Percentiles rank a stretch among this genome's conserved stretches.
Conservation (phyloP, 2,113 vertebrate genomes). For the Oriolus oriolus region DNA sequence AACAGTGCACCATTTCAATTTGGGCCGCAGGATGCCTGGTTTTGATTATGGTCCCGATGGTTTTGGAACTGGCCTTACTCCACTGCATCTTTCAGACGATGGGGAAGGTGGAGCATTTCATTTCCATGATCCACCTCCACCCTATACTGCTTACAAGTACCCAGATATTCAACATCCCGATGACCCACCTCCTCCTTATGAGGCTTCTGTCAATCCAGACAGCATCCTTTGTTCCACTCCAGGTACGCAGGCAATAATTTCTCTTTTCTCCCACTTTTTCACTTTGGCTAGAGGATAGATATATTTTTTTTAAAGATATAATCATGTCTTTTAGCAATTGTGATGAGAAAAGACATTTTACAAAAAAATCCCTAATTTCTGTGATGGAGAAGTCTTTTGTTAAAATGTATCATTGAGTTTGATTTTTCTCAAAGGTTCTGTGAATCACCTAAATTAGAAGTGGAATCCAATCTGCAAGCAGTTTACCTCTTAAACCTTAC, state of each 20-base stretch:
- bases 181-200: slow-evolving; percentile 94
- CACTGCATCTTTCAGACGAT: slow-evolving; percentile 94
- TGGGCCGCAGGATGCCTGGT: slow-evolving; percentile 92
- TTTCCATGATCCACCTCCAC: slow-evolving; percentile 94
- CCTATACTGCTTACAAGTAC: slow-evolving; percentile 96
- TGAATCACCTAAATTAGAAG: background rate
- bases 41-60: slow-evolving; percentile 93
- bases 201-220: slow-evolving; percentile 93
- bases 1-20: slow-evolving; percentile 95
- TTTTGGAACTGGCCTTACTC: slow-evolving; percentile 94
- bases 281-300: background rate
- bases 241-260: slow-evolving; percentile 66
- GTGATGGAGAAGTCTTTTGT: background rate
- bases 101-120: slow-evolving; percentile 96
- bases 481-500: background rate
- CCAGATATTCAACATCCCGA: slow-evolving; percentile 93
- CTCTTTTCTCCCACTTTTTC: background rate
- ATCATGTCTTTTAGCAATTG: background rate
- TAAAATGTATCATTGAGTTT: background rate
- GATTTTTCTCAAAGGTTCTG: background rate
- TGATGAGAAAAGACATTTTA: background rate
- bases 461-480: background rate
- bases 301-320: background rate
- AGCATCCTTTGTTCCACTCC: slow-evolving; percentile 86
- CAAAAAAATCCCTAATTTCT: background rate